A percentile compares a stretch with the other conserved stretches of the same genome.
These are phyloP conservation scores for Tetragnatha montana DNA, from an alignment of 2,888 invertebrate species.

Conservation along the genomic window DNA sequence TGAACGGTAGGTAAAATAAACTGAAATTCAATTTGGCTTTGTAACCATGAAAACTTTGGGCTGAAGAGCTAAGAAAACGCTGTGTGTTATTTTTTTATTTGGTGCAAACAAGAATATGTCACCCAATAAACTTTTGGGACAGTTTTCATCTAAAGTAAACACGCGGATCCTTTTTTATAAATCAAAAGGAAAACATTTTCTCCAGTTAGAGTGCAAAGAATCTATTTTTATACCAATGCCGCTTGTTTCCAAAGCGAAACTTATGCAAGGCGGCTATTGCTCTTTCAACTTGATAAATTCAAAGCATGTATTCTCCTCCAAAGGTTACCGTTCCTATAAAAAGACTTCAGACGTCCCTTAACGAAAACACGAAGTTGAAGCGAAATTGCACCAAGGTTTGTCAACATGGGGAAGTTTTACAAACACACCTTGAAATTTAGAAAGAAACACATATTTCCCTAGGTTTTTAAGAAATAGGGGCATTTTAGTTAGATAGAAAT, in stretches of 20 bases:
- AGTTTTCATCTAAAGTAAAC: too few relatives aligned
- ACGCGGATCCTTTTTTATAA: too few relatives aligned
- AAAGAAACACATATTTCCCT: background rate
- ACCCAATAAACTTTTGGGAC: too few relatives aligned
- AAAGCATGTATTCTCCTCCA: background rate
- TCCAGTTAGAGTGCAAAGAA: background rate
- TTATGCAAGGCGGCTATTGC: background rate
- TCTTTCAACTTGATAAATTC: background rate
- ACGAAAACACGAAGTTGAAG: background rate
- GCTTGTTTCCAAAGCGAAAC: background rate
- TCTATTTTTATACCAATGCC: slow-evolving; percentile 13
- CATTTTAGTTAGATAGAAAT: background rate
- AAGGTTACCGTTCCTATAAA: slow-evolving; percentile 1
- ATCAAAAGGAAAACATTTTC: background rate
- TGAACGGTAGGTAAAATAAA: too few relatives aligned
- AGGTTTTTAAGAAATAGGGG: too few relatives aligned
- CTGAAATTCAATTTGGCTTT: too few relatives aligned
- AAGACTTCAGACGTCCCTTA: background rate
- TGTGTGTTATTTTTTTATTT: too few relatives aligned
- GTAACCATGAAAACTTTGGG: too few relatives aligned
- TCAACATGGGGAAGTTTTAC: background rate
- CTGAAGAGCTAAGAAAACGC: too few relatives aligned
- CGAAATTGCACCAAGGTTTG: background rate
- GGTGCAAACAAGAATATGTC: too few relatives aligned
- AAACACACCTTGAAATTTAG: background rate